Base-by-base conservation (phyloP, 2,113 vertebrate genomes). In the Mirza zaza region DNA sequence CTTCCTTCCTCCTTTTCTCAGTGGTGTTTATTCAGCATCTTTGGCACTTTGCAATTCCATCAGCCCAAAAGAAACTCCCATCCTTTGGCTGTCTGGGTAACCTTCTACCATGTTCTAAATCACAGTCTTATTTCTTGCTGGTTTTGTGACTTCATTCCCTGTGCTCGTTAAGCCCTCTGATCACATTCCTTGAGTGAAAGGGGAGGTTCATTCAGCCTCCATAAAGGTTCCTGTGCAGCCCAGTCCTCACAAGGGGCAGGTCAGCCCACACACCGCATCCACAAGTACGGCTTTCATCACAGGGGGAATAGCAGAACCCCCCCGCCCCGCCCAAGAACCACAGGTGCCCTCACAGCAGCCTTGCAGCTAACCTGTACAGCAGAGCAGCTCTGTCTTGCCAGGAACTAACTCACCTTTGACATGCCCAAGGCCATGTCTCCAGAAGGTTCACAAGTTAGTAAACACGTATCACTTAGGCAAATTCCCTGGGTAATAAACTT, bases 131-230 rank as follows among this genome's bases (percentile, higher is more conserved):
- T 71, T 68, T 84, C 91, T 83, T 39, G 18, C 39, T 76, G 42
- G 75, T 61, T 96, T 83, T 65, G 57, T 87, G 65, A 87, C 21
- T 21, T 88, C 45, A 32, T 77, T 70, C 90, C 73, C 86, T 91
- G 20, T 36, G 45, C 75, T 23, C 48, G 12, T 92, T 75, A 45
- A 20, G 42, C 39, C 55, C 57, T 91, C 25, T 48, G 68, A 68
- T 80, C 59, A 77, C 71, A 91, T 20, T 87, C 36, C 36, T 29
- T n/a, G 39, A 92, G 59, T 93, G 61, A 79, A 91, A 88, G 67
- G 50, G 25, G 55, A 59, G 17, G 61, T 75, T 93, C 34, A 18
- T 34, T 75, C 89, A 36, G 71, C 77, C 48, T 80, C 55, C n/a
- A 42, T 5, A 42, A 36, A 75, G 42, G 81, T 86, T 59, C 73